Evolutionary conservation across 2,797 vertebrate genomes (phyloP), one percentile per base, ranked within the genome.

Genomic region (Aeoliscus strigatus): DNA sequence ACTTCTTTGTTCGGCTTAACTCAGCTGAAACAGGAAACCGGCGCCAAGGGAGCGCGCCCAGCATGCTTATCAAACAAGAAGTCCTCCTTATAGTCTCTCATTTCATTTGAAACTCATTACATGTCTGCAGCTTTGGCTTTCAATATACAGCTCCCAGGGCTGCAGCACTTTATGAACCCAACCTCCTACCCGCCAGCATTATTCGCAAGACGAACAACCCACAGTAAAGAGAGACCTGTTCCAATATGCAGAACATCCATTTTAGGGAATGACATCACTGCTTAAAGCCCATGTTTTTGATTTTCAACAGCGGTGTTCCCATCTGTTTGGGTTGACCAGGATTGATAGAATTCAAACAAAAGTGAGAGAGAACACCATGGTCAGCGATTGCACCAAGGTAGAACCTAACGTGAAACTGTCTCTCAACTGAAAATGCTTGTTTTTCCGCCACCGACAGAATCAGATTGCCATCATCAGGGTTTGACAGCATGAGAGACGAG

Each of bases 41-140:
- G 52, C 47, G 6, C 35, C 41, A 10, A 1, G 31, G 44, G 47
- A 49, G 56, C 40, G 33, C 9, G 27, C 23, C 36, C 59, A 40
- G 28, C 44, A 53, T 18, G 35, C 41, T 52, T 16, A 51, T 60
- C 57, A 32, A 25, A 46, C 12, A 27, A 9, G 28, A 66, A 43
- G 39, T 36, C 45, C 52, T 56, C 36, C 25, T 18, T 3, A 38
- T 29, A 30, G 27, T 15, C 28, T 49, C 42, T 70, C 39, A 41
- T 73, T 67, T 56, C 33, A 69, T 66, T 42, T 63, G 27, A 49
- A 35, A 45, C 46, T 70, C 52, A 31, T 63, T 67, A 51, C 40
- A 51, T 28, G 30, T 66, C 60, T 48, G 45, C 49, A 42, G 52
- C 46, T 58, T 58, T 51, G 44, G 41, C 27, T 54, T 55, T 33